Percentiles rank a stretch among this genome's conserved stretches.
These are phyloP conservation scores for Calyptomena viridis DNA, from an alignment of 2,113 vertebrate species.

Conservation along the genomic window DNA sequence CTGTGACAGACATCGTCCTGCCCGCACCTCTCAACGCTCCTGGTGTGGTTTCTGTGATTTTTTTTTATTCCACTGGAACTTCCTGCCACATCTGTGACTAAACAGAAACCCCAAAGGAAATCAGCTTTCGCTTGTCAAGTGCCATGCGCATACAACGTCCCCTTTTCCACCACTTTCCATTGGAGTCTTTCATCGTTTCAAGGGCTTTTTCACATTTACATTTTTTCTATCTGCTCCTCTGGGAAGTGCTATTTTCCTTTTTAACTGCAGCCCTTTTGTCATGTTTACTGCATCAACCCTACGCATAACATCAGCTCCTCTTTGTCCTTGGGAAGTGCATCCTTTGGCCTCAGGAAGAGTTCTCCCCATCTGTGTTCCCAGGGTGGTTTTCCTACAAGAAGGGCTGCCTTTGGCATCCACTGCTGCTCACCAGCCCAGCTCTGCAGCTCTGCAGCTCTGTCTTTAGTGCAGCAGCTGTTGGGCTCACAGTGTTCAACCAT, in stretches of 20 bases:
- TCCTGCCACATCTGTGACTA: neutral
- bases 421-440: neutral
- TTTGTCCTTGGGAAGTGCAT: neutral
- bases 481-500: neutral
- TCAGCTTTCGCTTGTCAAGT: neutral
- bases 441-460: neutral
- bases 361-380: neutral
- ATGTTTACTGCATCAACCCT: neutral
- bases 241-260: neutral
- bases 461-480: neutral
- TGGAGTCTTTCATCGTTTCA: neutral
- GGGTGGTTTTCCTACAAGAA: neutral
- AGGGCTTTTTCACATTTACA: neutral
- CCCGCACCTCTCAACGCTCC: neutral
- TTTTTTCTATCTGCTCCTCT: neutral
- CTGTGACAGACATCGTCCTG: neutral
- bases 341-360: neutral
- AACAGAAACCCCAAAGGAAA: neutral
- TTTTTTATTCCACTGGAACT: neutral
- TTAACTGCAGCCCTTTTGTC: neutral
- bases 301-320: fast-evolving
- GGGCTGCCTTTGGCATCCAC: neutral
- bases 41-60: neutral
- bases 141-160: fast-evolving
- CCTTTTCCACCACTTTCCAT: neutral